Evolutionary conservation across 2,113 vertebrate genomes (phyloP), one percentile per base, ranked within the genome.

Genomic region (human): DNA sequence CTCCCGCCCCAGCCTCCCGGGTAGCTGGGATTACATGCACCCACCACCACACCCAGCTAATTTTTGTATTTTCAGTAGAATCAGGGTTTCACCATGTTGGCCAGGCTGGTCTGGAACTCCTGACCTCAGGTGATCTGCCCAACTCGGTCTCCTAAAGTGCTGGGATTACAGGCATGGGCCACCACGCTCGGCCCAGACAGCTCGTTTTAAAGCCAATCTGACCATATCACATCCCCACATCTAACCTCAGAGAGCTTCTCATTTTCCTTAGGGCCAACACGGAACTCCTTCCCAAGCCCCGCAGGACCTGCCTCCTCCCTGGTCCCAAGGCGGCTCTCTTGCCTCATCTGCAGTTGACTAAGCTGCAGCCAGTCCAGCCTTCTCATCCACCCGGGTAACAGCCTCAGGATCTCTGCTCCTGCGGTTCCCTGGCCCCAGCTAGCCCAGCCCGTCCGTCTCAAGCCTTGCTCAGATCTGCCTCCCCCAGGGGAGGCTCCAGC

Each of bases 221-320:
- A 52, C 66, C 20, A 0, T 1, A 9, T 40, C 1, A 6, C 43
- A 20, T 30, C 9, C n/a, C 35, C 0, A 6, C 23, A 2, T 12
- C 3, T 0, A 9, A 10, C 12, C 75, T 17, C 23, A 20, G 48
- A 50, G 1, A 35, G 84, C 52, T 40, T 4, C 40, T 75, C 20
- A 12, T n/a, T 30, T 57, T 35, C 18, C 17, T 43, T 14, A 0
- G 8, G 20, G 8, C 0, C 0, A 52, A 40, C 20, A 30, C 38
- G 4, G 38, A 16, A 22, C 8, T 12, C 73, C 10, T 70, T 17
- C 43, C 16, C 32, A 2, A 11, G 27, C 32, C 16, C 32, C 5
- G 0, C 0, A 1, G 35, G 35, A 20, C 45, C 40, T 35, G n/a
- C 38, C 68, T n/a, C 22, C 38, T 18, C 35, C 68, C 55, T n/a